phyloP scores from a whole-genome alignment of 2,888 invertebrate genomes.

The Callyntrura guangdongensis region DNA sequence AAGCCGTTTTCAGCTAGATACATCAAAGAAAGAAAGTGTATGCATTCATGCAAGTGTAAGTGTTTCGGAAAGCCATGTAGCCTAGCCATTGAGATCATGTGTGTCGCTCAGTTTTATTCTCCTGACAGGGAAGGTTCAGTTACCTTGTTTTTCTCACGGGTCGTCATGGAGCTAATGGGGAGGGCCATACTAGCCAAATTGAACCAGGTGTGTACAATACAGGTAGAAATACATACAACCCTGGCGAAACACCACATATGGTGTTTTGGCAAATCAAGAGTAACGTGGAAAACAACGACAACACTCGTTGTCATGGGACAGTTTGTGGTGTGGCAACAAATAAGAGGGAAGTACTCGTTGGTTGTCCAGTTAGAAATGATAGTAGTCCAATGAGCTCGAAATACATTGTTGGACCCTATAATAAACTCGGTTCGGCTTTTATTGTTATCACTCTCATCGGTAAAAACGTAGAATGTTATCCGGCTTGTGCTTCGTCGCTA shows the following conservation, averaged over 20 bases:
- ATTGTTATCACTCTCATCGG: slow-evolving; percentile 51
- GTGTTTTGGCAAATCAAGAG: slow-evolving; percentile 31
- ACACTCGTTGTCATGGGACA: slow-evolving; percentile 73
- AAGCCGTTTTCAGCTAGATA: background rate
- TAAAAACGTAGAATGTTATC: background rate
- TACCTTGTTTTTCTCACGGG: slow-evolving; percentile 75
- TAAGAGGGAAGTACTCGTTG: slow-evolving; percentile 63
- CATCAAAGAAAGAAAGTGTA: no score
- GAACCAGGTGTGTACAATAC: slow-evolving; percentile 51
- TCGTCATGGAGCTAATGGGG: slow-evolving; percentile 75
- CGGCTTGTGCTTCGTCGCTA: background rate
- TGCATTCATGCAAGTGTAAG: background rate
- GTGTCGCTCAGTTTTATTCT: background rate
- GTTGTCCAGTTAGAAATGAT: slow-evolving; percentile 60
- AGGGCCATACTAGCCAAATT: slow-evolving; percentile 58
- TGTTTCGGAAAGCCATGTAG: background rate
- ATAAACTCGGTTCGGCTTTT: slow-evolving; percentile 15
- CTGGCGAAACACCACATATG: slow-evolving; percentile 23
- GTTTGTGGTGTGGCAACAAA: slow-evolving; percentile 71
- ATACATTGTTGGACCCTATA: slow-evolving; percentile 47
- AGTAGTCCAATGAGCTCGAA: slow-evolving; percentile 11
- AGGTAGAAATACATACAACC: background rate
- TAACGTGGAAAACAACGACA: slow-evolving; percentile 28
- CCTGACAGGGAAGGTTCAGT: slow-evolving; percentile 69
- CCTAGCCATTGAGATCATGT: background rate